Conservation (phyloP, 2,113 vertebrate genomes). For the Monopterus albus region DNA sequence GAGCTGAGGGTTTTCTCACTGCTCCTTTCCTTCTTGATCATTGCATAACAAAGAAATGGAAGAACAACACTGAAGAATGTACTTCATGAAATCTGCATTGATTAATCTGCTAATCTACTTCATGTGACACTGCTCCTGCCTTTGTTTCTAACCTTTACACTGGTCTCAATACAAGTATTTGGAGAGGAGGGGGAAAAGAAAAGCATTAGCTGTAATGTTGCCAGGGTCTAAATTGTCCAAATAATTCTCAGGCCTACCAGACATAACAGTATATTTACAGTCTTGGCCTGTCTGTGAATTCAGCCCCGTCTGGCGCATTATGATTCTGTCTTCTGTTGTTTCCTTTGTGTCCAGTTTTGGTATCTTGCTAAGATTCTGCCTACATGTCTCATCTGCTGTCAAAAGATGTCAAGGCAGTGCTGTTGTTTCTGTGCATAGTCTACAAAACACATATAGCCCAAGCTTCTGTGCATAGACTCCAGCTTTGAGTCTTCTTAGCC, state of each 20-base stretch:
- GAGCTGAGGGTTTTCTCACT: conserved; percentile 15
- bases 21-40: conserved; percentile 30
- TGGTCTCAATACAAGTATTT: conserved; percentile 54
- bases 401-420: neutral
- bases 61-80: conserved; percentile 22
- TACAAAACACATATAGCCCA: conserved; percentile 26
- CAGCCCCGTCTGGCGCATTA: conserved; percentile 24
- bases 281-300: conserved; percentile 39
- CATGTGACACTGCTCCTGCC: conserved; percentile 56
- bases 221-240: conserved; percentile 63
- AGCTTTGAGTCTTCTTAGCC: neutral
- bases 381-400: conserved; percentile 40
- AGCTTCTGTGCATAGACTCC: conserved; percentile 7
- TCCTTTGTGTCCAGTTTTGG: conserved; percentile 22
- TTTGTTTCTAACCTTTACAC: conserved; percentile 28
- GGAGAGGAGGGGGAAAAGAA: conserved; percentile 16
- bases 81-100: conserved; percentile 24
- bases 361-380: conserved; percentile 38
- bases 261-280: conserved; percentile 65
- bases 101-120: conserved; percentile 68
- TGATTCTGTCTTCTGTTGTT: conserved; percentile 18
- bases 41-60: conserved; percentile 35
- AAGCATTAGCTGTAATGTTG: conserved; percentile 44
- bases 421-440: neutral
- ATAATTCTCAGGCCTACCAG: conserved; percentile 62